Conservation (phyloP, 2,797 vertebrate genomes). For the Adelosebastes latens region DNA sequence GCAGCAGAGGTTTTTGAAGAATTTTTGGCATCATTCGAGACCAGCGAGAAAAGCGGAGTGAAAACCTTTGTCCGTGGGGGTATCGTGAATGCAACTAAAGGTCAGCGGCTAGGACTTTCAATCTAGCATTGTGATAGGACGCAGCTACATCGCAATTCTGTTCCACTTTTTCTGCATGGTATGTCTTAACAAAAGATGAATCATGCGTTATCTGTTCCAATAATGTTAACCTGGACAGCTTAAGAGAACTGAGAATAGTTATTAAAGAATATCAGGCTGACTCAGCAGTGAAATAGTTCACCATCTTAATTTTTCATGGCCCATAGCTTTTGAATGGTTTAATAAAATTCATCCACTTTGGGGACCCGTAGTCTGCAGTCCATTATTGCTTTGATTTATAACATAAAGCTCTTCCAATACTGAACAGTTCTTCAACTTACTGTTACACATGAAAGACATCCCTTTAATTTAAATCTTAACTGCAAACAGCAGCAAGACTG, state of each 20-base stretch:
- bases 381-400: background rate
- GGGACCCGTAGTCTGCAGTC: background rate
- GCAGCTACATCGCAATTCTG: background rate
- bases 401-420: background rate
- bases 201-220: background rate
- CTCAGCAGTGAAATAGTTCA: background rate
- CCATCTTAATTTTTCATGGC: background rate
- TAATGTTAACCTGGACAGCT: background rate
- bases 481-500: background rate
- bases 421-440: background rate
- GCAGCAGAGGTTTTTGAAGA: constrained; percentile 88
- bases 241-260: background rate
- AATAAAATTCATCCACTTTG: background rate
- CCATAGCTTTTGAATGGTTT: background rate
- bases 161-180: background rate
- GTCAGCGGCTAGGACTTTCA: constrained; percentile 52
- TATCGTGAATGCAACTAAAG: constrained; percentile 87
- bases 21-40: constrained; percentile 86
- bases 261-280: background rate
- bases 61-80: constrained; percentile 88
- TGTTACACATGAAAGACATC: background rate
- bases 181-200: background rate
- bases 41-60: constrained; percentile 76
- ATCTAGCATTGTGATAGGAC: background rate
- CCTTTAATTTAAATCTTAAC: background rate